phyloP scores from a whole-genome alignment of 2,113 vertebrate genomes.

The Tragelaphus imberbis region DNA sequence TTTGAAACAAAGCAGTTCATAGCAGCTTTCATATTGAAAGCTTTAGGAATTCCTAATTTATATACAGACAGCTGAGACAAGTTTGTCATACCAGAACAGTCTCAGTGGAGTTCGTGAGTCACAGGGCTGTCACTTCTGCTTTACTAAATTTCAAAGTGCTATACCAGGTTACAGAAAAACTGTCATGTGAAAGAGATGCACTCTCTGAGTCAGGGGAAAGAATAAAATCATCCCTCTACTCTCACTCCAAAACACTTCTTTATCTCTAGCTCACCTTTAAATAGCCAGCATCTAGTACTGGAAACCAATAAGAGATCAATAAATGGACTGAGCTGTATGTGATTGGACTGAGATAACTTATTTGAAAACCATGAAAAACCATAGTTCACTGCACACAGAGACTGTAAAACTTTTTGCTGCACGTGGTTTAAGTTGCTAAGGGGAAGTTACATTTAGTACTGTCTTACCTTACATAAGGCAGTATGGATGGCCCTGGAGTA shows the following conservation, averaged over 20 bases:
- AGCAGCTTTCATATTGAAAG: not conserved
- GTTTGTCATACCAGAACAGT: not conserved
- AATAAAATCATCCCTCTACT: not conserved
- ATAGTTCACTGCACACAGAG: not conserved
- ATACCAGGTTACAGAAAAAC: not conserved
- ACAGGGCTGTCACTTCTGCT: not conserved
- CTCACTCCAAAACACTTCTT: not conserved
- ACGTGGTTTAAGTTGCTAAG: not conserved
- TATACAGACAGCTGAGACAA: not conserved
- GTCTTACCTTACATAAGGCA: not conserved
- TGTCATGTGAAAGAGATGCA: not conserved
- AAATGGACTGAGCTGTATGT: not conserved
- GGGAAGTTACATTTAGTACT: not conserved
- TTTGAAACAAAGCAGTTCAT: not conserved
- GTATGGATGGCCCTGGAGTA: too few relatives aligned
- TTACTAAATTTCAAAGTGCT: not conserved
- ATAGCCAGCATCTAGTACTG: not conserved
- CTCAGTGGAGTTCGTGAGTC: not conserved
- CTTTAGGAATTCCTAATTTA: slow-evolving; percentile 9
- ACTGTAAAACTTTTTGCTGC: not conserved
- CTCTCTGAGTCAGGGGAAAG: not conserved
- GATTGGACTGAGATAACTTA: not conserved
- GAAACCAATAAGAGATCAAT: not conserved
- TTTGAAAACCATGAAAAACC: not conserved
- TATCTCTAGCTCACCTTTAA: not conserved